phyloP scores from a whole-genome alignment of 2,113 vertebrate species.

The Maccullochella peelii region DNA sequence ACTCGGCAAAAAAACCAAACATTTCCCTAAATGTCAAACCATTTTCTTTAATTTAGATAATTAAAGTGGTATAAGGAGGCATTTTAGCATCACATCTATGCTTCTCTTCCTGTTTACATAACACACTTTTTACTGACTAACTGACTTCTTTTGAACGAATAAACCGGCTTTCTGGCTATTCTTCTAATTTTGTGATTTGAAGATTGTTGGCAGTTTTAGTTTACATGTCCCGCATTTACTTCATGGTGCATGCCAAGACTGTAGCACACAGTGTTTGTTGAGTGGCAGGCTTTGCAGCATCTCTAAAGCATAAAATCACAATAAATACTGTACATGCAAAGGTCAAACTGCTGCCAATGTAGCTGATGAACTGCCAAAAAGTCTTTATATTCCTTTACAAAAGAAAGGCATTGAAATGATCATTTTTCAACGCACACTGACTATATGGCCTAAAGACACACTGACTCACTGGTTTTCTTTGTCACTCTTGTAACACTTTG shows the following conservation, averaged over 20 bases:
- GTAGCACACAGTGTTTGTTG: too few relatives aligned
- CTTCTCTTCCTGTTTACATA: constrained; percentile 43
- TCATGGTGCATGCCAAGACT: not conserved
- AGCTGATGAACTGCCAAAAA: not conserved
- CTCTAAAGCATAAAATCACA: not conserved
- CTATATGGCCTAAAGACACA: not conserved
- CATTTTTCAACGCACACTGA: constrained; percentile 11
- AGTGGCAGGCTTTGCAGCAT: not conserved
- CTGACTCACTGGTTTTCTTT: constrained; percentile 53
- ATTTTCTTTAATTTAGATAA: constrained; percentile 15
- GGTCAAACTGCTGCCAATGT: not conserved
- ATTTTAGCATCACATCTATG: constrained; percentile 21
- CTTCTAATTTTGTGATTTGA: not conserved
- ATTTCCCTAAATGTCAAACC: constrained; percentile 13
- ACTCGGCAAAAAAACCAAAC: not conserved
- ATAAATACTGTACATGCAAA: constrained; percentile 9
- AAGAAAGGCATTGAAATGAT: not conserved
- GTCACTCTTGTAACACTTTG: constrained; percentile 59
- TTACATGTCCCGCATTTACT: constrained; percentile 13
- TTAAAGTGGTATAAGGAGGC: not conserved
- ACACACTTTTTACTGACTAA: constrained; percentile 17
- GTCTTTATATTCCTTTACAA: constrained; percentile 1
- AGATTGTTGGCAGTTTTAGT: not conserved
- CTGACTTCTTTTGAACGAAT: constrained; percentile 10
- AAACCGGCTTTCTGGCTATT: not conserved